Evolutionary conservation across 2,113 vertebrate genomes (phyloP).

Genomic region (Tragelaphus imberbis): DNA sequence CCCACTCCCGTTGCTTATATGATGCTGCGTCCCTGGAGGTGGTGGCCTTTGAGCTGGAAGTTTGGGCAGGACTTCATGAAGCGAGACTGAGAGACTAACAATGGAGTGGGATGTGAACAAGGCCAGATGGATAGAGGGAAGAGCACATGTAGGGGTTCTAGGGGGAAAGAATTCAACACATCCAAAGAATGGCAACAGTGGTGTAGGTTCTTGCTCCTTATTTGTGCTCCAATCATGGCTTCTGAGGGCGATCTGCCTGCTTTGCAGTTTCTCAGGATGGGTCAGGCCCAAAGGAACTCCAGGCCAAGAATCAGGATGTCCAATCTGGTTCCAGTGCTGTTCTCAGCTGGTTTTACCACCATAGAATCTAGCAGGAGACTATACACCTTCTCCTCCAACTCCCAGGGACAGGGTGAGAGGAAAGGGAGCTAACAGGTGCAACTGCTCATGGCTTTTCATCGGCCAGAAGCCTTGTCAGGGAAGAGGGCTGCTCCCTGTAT

Average conservation of each 20-base stretch:
- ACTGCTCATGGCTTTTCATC: background rate
- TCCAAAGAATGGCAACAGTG: background rate
- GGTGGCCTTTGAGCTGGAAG: background rate
- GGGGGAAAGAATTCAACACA: background rate
- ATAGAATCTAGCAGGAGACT: background rate
- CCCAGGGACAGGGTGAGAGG: background rate
- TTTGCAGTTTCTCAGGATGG: background rate
- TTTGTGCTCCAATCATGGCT: background rate
- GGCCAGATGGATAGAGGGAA: background rate
- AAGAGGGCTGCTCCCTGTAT: background rate
- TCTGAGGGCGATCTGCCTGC: background rate
- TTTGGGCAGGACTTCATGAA: background rate
- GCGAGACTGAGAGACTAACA: background rate
- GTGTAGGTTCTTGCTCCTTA: background rate
- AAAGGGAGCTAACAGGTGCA: background rate
- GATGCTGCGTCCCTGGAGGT: background rate
- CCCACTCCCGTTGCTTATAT: background rate
- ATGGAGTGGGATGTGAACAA: background rate
- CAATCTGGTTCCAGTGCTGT: background rate
- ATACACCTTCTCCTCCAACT: background rate
- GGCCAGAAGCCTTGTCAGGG: background rate
- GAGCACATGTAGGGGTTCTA: background rate
- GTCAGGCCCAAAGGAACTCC: background rate
- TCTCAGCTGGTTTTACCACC: background rate
- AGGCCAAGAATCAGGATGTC: background rate